A percentile compares a stretch with the other conserved stretches of the same genome.
These are phyloP conservation scores for Tarsius wallacei DNA, from an alignment of 2,797 vertebrate species.

Conservation along the genomic window DNA sequence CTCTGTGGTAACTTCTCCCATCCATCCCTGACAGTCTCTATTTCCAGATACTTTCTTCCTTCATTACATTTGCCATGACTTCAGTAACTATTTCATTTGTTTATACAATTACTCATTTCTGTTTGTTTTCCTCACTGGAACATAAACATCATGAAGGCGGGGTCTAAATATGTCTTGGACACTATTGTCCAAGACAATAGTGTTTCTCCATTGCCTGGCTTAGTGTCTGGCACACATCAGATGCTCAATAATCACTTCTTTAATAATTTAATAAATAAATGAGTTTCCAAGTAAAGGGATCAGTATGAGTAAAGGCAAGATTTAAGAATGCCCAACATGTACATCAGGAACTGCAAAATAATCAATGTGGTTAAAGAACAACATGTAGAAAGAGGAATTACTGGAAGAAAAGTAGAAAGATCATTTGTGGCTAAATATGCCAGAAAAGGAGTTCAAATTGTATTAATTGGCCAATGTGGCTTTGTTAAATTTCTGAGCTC, in stretches of 20 bases:
- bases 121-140: neutral
- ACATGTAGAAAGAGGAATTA: neutral
- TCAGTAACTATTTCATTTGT: neutral
- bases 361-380: neutral
- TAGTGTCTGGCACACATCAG: neutral
- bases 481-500: neutral
- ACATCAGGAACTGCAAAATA: neutral
- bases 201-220: neutral
- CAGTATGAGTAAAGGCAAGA: neutral
- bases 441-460: neutral
- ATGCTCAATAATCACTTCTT: too few relatives aligned
- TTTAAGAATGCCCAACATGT: neutral
- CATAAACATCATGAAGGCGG: neutral
- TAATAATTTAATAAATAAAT: too few relatives aligned
- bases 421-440: neutral
- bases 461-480: neutral
- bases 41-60: neutral
- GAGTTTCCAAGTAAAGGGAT: too few relatives aligned
- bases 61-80: neutral
- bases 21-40: neutral
- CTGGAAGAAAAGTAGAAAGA: neutral
- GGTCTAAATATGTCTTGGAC: neutral
- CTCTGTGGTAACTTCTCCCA: neutral
- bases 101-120: neutral
- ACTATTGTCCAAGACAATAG: too few relatives aligned